These are phyloP conservation scores for Pogonocichla stellata DNA, from an alignment of 2,113 vertebrate genomes.

Conservation along the genomic window DNA sequence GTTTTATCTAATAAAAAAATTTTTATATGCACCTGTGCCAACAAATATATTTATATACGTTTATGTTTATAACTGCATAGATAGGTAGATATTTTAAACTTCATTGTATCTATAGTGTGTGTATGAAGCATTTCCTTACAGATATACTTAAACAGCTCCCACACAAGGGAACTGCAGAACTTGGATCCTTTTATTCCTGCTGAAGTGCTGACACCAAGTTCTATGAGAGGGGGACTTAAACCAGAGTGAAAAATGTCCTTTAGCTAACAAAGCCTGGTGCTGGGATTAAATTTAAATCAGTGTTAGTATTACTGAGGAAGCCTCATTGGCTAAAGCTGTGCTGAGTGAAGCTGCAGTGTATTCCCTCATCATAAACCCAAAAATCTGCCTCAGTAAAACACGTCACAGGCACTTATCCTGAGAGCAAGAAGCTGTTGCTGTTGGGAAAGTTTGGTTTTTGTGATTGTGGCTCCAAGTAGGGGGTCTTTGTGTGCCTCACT, in stretches of 20 bases:
- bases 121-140: background rate
- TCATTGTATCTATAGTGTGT: background rate
- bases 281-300: slow-evolving; percentile 51
- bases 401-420: background rate
- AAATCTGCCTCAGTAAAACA: slow-evolving; percentile 18
- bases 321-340: slow-evolving; percentile 23
- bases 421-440: slow-evolving; percentile 19
- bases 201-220: slow-evolving; percentile 45
- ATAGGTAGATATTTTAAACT: background rate
- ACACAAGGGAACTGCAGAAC: background rate
- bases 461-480: background rate
- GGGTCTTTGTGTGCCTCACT: background rate
- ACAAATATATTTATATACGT: background rate
- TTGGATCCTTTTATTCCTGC: slow-evolving; percentile 26
- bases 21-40: background rate
- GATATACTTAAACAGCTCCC: background rate
- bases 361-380: background rate
- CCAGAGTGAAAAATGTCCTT: slow-evolving; percentile 50
- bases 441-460: background rate
- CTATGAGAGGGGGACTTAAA: background rate
- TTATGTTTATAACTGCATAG: background rate
- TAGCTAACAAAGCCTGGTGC: slow-evolving; percentile 51
- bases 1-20: background rate
- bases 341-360: slow-evolving; percentile 36
- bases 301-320: slow-evolving; percentile 49